Percentiles rank a stretch among this genome's conserved stretches.
Conservation (phyloP, 2,113 vertebrate species). For the Heteronetta atricapilla region DNA sequence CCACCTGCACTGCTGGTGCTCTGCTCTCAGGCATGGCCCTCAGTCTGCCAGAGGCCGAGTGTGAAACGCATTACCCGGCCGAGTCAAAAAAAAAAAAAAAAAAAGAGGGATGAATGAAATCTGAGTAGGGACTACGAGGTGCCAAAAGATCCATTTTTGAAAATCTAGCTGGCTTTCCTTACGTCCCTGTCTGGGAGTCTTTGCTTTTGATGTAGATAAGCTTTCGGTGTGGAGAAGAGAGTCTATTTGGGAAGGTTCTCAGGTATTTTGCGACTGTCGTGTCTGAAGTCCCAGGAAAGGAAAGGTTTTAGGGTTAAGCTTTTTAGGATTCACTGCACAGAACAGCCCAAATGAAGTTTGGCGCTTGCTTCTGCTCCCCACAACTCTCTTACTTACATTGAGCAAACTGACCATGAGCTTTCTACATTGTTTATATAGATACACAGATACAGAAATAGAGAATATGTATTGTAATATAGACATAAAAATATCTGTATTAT, state of each 20-base stretch:
- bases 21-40: not conserved
- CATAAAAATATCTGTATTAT: not conserved
- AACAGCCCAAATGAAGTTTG: not conserved
- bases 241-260: not conserved
- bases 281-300: not conserved
- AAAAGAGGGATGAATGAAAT: not conserved
- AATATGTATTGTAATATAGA: not conserved
- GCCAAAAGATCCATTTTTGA: not conserved
- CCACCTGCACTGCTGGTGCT: slow-evolving; percentile 24
- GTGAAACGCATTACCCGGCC: rapidly evolving
- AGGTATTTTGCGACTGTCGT: not conserved
- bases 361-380: not conserved
- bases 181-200: not conserved
- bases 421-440: not conserved
- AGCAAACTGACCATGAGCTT: not conserved
- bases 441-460: not conserved
- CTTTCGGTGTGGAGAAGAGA: not conserved
- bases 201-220: not conserved
- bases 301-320: not conserved
- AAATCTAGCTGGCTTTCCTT: not conserved
- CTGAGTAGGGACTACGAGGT: not conserved
- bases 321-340: not conserved
- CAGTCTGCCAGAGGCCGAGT: not conserved
- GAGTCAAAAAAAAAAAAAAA: no score
- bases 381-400: not conserved